A percentile compares a stretch with the other conserved stretches of the same genome.
These are phyloP conservation scores for Allacma fusca DNA, from an alignment of 2,888 invertebrate species.

Conservation along the genomic window DNA sequence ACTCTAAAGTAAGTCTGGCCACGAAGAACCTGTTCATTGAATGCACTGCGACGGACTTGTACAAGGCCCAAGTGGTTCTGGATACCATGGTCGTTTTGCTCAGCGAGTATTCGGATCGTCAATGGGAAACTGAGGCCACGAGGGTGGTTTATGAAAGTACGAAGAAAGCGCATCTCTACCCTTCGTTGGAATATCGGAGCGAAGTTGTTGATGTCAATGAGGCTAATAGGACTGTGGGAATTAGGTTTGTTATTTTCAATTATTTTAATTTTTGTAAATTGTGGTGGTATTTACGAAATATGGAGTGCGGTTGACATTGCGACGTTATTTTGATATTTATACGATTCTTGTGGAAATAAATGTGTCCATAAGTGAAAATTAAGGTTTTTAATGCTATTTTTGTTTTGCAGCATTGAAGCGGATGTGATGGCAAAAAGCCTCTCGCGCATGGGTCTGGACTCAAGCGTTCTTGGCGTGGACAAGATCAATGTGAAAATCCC, in stretches of 20 bases:
- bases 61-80: slow-evolving; percentile 73
- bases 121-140: background rate
- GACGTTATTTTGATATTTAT: no score
- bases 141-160: background rate
- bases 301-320: no score
- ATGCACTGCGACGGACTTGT: slow-evolving; percentile 94
- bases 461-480: background rate
- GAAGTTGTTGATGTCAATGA: background rate
- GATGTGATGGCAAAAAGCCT: slow-evolving; percentile 1
- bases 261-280: no score
- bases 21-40: slow-evolving; percentile 98
- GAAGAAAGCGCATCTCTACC: background rate
- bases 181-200: background rate
- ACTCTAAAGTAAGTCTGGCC: slow-evolving; percentile 88
- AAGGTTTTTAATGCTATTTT: background rate
- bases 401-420: background rate
- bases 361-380: no score
- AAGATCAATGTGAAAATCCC: slow-evolving; percentile 75
- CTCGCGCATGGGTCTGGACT: background rate
- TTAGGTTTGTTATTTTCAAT: background rate
- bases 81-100: background rate
- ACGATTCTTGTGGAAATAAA: no score
- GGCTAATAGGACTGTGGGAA: background rate
- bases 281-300: no score
- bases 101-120: background rate